Evolutionary conservation across 2,113 vertebrate genomes (phyloP).

Genomic region (Phylloscopus whistleri): DNA sequence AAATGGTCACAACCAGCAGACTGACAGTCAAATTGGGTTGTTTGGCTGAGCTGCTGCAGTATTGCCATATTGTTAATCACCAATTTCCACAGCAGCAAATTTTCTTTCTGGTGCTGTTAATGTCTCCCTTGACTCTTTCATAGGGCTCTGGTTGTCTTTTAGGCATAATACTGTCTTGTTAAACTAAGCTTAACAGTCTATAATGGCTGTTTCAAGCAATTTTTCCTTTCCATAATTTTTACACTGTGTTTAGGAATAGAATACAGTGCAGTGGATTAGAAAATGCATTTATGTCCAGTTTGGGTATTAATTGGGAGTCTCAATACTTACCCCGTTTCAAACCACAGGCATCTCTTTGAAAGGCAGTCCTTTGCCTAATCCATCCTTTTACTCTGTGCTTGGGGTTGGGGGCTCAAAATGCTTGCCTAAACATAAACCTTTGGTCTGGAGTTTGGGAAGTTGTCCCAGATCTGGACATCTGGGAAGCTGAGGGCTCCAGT

Average conservation of each 20-base stretch:
- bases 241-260: neutral
- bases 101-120: constrained; percentile 8
- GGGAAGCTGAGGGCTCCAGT: neutral
- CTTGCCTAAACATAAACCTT: neutral
- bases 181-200: neutral
- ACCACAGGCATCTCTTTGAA: neutral
- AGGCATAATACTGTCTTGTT: neutral
- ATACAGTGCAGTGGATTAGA: neutral
- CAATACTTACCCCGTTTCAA: neutral
- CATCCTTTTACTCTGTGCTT: neutral
- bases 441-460: neutral
- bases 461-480: neutral
- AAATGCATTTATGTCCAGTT: neutral
- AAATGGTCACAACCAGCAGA: neutral
- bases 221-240: neutral
- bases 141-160: constrained; percentile 9
- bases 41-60: neutral
- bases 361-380: neutral
- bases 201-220: neutral
- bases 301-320: neutral
- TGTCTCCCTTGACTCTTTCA: constrained; percentile 17
- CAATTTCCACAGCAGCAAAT: constrained; percentile 9
- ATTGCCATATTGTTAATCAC: constrained; percentile 22
- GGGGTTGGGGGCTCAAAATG: neutral
- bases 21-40: neutral